These are phyloP conservation scores for Holcopasites calliopsidis DNA, from an alignment of 1,140 invertebrate genomes.

Conservation along the genomic window DNA sequence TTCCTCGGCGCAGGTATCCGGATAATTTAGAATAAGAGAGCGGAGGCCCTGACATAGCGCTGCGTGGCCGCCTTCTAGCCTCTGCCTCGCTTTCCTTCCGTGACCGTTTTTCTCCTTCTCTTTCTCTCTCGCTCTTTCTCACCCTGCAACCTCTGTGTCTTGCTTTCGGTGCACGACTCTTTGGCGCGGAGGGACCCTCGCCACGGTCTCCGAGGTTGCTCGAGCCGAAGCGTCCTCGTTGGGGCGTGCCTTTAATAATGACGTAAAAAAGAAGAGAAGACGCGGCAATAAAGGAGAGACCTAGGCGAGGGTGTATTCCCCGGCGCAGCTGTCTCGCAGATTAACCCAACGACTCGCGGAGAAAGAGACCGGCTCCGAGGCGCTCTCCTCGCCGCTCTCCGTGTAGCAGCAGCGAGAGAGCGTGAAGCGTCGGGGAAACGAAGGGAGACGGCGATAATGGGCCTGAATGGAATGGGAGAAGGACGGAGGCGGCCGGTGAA, in stretches of 20 bases:
- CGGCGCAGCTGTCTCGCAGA: constrained; percentile 53
- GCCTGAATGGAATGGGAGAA: not conserved
- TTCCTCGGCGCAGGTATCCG: constrained; percentile 50
- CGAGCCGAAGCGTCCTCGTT: constrained; percentile 42
- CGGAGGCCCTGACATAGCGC: constrained; percentile 24
- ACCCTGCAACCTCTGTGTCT: not conserved
- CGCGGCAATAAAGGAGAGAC: constrained; percentile 54
- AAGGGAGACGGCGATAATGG: not conserved
- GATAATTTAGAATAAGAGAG: constrained; percentile 54
- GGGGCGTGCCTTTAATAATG: constrained; percentile 54
- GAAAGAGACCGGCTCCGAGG: not conserved
- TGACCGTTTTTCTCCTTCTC: not conserved
- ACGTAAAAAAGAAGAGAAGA: constrained; percentile 55
- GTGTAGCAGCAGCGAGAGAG: not conserved
- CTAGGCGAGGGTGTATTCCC: constrained; percentile 53
- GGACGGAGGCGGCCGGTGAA: not conserved
- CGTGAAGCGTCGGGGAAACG: not conserved
- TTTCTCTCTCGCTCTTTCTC: not conserved
- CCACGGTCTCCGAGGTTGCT: constrained; percentile 3
- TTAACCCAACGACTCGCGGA: constrained; percentile 47
- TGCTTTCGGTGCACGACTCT: not conserved
- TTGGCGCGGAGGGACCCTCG: not conserved
- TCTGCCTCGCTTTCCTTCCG: not conserved
- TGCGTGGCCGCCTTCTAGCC: not conserved
- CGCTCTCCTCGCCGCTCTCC: not conserved